These are phyloP conservation scores for Gobionotothen gibberifrons DNA, from an alignment of 2,797 vertebrate species.

Conservation along the genomic window DNA sequence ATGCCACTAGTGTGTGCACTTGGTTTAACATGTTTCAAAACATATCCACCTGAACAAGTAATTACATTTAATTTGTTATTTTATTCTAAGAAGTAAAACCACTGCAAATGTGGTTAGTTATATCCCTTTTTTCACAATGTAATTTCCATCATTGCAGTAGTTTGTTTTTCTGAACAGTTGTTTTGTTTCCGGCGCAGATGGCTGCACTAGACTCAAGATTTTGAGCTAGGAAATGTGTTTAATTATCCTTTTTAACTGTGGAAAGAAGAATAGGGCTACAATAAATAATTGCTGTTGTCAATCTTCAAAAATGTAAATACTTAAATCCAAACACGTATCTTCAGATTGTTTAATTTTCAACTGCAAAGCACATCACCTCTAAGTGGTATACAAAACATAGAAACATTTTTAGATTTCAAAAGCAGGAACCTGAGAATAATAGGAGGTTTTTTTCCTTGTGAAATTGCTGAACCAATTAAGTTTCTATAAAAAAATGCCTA, in stretches of 20 bases:
- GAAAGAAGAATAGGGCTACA: neutral
- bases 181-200: constrained; percentile 22
- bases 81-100: neutral
- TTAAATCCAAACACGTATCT: neutral
- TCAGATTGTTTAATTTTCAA: neutral
- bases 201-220: neutral
- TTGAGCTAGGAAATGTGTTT: constrained; percentile 1
- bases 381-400: neutral
- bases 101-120: neutral
- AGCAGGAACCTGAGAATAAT: neutral
- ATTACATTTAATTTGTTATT: constrained; percentile 5
- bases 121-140: neutral
- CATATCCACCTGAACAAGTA: neutral
- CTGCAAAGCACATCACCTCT: neutral
- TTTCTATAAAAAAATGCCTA: no score
- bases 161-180: neutral
- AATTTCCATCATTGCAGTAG: constrained; percentile 5
- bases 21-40: constrained; percentile 1
- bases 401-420: neutral
- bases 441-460: neutral
- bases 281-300: neutral
- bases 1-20: neutral
- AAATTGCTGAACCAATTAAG: no score
- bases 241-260: neutral
- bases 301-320: neutral